Base-by-base conservation (phyloP, 1,140 invertebrate genomes). In the Drosophila guanche region DNA sequence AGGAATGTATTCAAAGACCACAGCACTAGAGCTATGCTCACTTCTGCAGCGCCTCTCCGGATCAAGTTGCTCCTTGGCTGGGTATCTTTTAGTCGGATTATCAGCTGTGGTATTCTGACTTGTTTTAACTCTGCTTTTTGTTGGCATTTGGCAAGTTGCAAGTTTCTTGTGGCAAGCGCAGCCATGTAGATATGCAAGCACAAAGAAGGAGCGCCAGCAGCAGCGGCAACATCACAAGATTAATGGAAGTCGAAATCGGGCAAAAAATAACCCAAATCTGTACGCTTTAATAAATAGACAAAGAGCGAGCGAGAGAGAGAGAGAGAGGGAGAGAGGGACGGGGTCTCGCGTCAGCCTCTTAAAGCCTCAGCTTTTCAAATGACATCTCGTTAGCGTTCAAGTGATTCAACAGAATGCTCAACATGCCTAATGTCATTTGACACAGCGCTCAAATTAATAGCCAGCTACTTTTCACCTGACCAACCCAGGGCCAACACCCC, bases 391-490 rank as follows among this genome's bases (percentile, higher is more conserved):
- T 84, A 84, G 81, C 61, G 81, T 77, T 86, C 67, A 84, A 84
- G 81, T 84, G 80, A 84, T 84, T 84, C 80, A 84, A 84, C 80
- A 84, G 80, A 84, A 84, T 84, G 81, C 80, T 85, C 76, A 84
- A 84, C 80, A 84, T 84, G 81, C 81, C 80, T 84, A 86, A 81
- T 88, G 81, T 88, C 81, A 81, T 88, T 85, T 86, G 83, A 71
- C 83, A 52, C 73, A 86, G 73, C 83, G 54, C 70, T 81, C 74
- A 81, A 88, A 86, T 88, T 86, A 86, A 86, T 86, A 88, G 81
- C 81, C 77, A 74, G 66, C 76, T 77, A 86, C 81, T 86, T 86
- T 88, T 86, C 81, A 86, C 81, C 81, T 86, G 81, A 81, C 81
- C 83, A 77, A 37, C 63, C 52, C 43, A 27, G 42, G 54, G 20